These are phyloP conservation scores for Pseudochirops corinnae DNA, from an alignment of 2,797 vertebrate genomes.

Conservation along the genomic window DNA sequence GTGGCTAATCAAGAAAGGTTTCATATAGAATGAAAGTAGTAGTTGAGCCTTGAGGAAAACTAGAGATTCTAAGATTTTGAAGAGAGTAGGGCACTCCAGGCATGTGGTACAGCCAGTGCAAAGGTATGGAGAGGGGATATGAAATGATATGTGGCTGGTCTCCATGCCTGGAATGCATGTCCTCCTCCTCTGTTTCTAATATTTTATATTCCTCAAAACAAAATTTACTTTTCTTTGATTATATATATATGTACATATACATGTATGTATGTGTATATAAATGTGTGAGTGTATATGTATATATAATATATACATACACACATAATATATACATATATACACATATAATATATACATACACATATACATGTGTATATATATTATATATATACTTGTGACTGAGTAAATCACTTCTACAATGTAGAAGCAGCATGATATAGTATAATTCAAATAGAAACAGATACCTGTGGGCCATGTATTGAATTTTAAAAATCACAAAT, in stretches of 20 bases:
- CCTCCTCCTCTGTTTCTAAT: neutral
- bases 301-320: too few relatives aligned
- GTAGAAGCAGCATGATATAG: neutral
- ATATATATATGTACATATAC: too few relatives aligned
- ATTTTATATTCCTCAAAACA: neutral
- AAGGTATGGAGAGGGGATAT: neutral
- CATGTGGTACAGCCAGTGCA: neutral
- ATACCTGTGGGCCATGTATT: neutral
- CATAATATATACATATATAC: too few relatives aligned
- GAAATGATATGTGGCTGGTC: neutral
- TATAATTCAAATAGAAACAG: neutral
- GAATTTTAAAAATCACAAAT: neutral
- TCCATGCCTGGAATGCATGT: neutral
- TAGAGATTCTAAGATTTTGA: neutral
- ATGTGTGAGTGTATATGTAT: too few relatives aligned
- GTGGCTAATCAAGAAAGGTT: neutral
- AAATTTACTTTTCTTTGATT: neutral
- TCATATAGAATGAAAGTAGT: neutral
- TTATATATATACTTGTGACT: too few relatives aligned
- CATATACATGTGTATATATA: too few relatives aligned
- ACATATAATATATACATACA: too few relatives aligned
- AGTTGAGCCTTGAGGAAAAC: neutral
- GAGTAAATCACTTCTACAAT: too few relatives aligned
- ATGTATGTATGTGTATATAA: too few relatives aligned
- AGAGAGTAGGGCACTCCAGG: neutral